Evolutionary conservation across 2,888 invertebrate genomes (phyloP).

Genomic region (Enchytraeus crypticus): DNA sequence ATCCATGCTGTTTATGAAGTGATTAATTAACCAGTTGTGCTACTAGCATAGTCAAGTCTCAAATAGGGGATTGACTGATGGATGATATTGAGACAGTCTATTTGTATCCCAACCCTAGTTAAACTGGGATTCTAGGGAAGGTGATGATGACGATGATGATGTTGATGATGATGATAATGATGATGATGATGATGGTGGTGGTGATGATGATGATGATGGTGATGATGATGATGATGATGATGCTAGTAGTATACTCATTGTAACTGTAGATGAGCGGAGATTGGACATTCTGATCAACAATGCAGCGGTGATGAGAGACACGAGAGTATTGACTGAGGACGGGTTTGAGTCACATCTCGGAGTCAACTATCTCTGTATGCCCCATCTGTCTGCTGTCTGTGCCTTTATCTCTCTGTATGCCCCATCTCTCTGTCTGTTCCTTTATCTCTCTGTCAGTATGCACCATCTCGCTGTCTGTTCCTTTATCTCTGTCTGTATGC

Average conservation of each 20-base stretch:
- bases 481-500: too few relatives aligned
- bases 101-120: too few relatives aligned
- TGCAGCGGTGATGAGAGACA: slow-evolving; percentile 44
- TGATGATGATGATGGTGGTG: slow-evolving; percentile 6
- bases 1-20: too few relatives aligned
- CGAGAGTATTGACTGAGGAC: slow-evolving; percentile 36
- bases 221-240: neutral
- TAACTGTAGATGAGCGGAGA: slow-evolving; percentile 20
- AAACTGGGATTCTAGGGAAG: too few relatives aligned
- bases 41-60: too few relatives aligned
- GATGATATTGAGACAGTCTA: neutral
- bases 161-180: slow-evolving; percentile 3
- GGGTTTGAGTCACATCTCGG: slow-evolving; percentile 47
- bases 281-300: slow-evolving; percentile 46
- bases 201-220: slow-evolving; percentile 6
- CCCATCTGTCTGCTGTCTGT: too few relatives aligned
- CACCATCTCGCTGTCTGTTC: too few relatives aligned
- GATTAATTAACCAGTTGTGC: too few relatives aligned
- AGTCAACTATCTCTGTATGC: slow-evolving; percentile 44
- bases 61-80: neutral
- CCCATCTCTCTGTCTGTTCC: too few relatives aligned
- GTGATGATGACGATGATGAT: slow-evolving; percentile 2
- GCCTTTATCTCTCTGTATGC: too few relatives aligned
- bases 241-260: neutral
- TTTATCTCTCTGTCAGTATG: too few relatives aligned